A percentile compares a stretch with the other conserved stretches of the same genome.
phyloP scores from a whole-genome alignment of 2,113 vertebrate genomes.

The Myotis brandtii region DNA sequence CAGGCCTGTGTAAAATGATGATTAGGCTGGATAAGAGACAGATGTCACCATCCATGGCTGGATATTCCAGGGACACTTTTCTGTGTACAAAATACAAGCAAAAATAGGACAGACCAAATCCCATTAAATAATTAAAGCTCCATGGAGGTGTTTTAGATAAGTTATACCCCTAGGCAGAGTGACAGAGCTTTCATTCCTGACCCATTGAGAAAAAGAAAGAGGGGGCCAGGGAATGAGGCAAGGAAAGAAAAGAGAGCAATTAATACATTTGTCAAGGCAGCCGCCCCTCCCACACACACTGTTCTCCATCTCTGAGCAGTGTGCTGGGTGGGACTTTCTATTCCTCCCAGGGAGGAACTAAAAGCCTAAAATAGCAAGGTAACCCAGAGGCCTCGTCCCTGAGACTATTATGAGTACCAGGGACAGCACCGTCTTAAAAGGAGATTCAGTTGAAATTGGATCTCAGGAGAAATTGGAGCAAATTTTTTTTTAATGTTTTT shows the following conservation, averaged over 20 bases:
- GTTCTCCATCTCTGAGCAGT: background rate
- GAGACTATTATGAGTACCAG: background rate
- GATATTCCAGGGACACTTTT: background rate
- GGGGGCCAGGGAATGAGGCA: background rate
- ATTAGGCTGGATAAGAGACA: background rate
- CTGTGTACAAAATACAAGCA: background rate
- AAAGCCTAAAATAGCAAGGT: background rate
- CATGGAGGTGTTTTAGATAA: background rate
- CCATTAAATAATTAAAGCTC: constrained; percentile 1
- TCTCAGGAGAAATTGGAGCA: background rate
- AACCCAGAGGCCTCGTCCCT: background rate
- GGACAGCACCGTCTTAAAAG: background rate
- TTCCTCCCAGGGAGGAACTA: background rate
- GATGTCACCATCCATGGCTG: background rate
- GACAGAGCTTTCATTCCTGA: background rate
- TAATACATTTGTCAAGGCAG: background rate
- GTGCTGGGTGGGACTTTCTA: background rate
- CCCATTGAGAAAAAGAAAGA: background rate
- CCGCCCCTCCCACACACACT: background rate
- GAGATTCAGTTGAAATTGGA: background rate
- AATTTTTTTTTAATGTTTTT: background rate
- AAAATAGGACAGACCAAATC: background rate
- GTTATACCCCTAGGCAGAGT: background rate
- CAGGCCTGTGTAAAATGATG: background rate
- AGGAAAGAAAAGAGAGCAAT: background rate